phyloP scores from a whole-genome alignment of 2,113 vertebrate species.

The Polypterus bichir region DNA sequence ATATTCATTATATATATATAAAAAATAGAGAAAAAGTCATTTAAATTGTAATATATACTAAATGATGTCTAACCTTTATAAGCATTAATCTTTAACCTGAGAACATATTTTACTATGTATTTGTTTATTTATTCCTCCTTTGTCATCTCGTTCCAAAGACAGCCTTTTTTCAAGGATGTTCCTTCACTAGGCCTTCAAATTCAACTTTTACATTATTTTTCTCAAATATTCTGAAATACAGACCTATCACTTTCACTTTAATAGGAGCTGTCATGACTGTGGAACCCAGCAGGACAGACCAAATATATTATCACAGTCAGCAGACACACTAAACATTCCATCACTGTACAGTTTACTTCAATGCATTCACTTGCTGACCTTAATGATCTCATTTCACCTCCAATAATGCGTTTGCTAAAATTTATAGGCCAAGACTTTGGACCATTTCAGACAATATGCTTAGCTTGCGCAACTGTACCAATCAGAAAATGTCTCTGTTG shows the following conservation, averaged over 20 bases:
- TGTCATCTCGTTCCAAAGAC: no score
- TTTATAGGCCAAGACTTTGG: conserved; percentile 37
- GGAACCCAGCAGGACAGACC: conserved; percentile 26
- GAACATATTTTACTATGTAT: no score
- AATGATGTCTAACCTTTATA: no score
- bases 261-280: conserved; percentile 34
- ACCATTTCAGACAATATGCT: conserved; percentile 42
- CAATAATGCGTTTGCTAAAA: conserved; percentile 32
- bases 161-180: no score
- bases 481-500: conserved; percentile 12
- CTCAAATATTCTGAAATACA: neutral
- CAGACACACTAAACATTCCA: conserved; percentile 47
- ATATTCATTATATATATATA: no score
- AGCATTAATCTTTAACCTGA: no score
- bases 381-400: conserved; percentile 40
- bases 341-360: conserved; percentile 41
- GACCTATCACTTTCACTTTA: conserved; percentile 7
- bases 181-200: no score
- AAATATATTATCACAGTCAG: conserved; percentile 52
- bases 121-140: no score
- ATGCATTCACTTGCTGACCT: conserved; percentile 36
- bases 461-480: conserved; percentile 34
- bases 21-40: no score
- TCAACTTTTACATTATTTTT: neutral
- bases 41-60: no score